Conservation (phyloP, 2,888 invertebrate genomes). For the Drosophila acutilabella region DNA sequence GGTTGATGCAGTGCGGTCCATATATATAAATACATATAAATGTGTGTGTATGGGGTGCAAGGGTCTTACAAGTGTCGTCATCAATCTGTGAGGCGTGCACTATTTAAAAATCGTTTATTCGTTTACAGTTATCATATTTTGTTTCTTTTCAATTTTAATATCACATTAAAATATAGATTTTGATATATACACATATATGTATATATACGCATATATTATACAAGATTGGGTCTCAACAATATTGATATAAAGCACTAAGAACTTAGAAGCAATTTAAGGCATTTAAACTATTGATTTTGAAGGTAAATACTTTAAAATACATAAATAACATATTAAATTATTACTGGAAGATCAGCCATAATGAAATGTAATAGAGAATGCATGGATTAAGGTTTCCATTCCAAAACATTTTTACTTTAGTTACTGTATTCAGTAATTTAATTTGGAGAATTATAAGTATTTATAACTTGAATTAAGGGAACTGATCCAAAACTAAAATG, state of each 20-base stretch:
- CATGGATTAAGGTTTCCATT: not conserved
- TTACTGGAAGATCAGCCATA: not conserved
- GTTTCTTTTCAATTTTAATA: slow-evolving; percentile 50
- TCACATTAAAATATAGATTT: slow-evolving; percentile 76
- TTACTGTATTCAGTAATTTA: too few species aligned
- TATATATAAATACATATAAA: too few species aligned
- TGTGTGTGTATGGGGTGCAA: slow-evolving; percentile 1
- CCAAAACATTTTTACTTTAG: too few species aligned
- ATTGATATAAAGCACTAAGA: slow-evolving; percentile 55
- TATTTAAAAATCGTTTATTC: slow-evolving; percentile 72
- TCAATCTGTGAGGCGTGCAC: slow-evolving; percentile 61
- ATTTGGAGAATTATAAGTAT: too few species aligned
- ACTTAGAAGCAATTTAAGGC: slow-evolving; percentile 43
- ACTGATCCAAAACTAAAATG: too few species aligned
- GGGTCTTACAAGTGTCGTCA: slow-evolving; percentile 58
- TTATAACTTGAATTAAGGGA: too few species aligned
- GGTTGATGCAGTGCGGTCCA: slow-evolving; percentile 10
- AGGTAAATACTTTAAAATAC: not conserved
- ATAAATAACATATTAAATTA: not conserved
- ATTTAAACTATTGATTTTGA: slow-evolving; percentile 29
- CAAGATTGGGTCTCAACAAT: slow-evolving; percentile 59
- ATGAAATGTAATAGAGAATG: not conserved
- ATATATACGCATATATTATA: slow-evolving; percentile 64
- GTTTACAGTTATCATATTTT: slow-evolving; percentile 51
- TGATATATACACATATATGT: slow-evolving; percentile 20